Base-by-base conservation (phyloP, 2,113 vertebrate species). In the Glaucidium brasilianum region DNA sequence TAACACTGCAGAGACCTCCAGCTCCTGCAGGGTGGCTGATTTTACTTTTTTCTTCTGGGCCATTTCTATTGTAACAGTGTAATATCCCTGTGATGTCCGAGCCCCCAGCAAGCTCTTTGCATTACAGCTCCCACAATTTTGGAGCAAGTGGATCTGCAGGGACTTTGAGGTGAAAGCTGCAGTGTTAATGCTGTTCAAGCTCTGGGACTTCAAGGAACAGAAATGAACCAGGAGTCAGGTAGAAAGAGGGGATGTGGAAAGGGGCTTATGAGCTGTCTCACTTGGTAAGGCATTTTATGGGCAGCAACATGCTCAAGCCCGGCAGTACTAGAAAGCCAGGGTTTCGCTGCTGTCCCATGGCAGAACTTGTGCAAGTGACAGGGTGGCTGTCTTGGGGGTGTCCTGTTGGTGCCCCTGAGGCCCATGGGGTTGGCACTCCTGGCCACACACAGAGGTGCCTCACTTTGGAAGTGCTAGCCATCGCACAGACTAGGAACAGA, bases 171-270 rank as follows among this genome's bases (percentile, higher is more conserved):
- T 49, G 10, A 77, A 87, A 83, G 32, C 32, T 78, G 74, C 47
- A 76, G 45, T 82, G 10, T 56, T 68, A 79, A 69, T 69, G 45
- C 29, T 91, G 22, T 23, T 69, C n/a, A 85, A 82, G 43, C 7
- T 21, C 32, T 5, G 12, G 35, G 47, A 82, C 49, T 83, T 68
- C 74, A 79, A 79, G 88, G 80, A 69, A 82, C 0, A 11, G 43
- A 78, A 56, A 19, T 0, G 3, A 75, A 30, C 2, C 5, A 20
- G 22, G 15, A 90, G 17, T 0, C 0, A 0, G 15, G 19, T 26
- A 78, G 62, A 35, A 72, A 41, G 14, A 29, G 16, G 4, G 14
- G 21, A 3, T 56, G 7, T 64, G 14, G 53, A 52, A 79, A 79
- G 26, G 15, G 10, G 17, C n/a, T 90, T 47, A 67, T 0, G 0